Evolutionary conservation across 2,888 invertebrate species (phyloP).

Genomic region (Villa cingulata): DNA sequence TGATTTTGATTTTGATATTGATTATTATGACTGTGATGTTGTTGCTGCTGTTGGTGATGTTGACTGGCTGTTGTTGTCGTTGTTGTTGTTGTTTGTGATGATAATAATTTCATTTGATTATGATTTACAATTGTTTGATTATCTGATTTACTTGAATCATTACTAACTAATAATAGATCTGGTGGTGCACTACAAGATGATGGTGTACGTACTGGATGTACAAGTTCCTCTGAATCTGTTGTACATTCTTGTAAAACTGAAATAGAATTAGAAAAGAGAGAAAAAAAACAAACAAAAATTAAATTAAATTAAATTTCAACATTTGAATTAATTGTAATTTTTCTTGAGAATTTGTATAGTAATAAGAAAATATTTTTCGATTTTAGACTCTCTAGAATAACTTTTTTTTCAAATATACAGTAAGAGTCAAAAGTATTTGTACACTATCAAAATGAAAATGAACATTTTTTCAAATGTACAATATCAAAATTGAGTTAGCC

Average conservation of each 20-base stretch:
- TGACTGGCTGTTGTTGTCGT: constrained; percentile 12
- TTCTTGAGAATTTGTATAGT: no score
- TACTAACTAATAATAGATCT: constrained; percentile 45
- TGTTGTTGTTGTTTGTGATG: constrained; percentile 16
- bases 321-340: no score
- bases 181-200: constrained; percentile 51
- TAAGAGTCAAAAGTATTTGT: no score
- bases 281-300: no score
- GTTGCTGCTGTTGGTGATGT: constrained; percentile 8
- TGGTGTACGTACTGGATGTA: constrained; percentile 44
- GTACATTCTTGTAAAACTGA: constrained; percentile 50
- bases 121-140: neutral
- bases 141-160: constrained; percentile 23
- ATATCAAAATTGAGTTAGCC: no score
- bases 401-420: no score
- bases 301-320: no score
- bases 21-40: neutral
- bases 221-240: constrained; percentile 57
- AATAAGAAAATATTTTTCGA: no score
- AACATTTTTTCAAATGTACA: no score
- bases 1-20: neutral
- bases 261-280: constrained; percentile 22
- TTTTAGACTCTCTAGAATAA: no score
- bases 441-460: no score
- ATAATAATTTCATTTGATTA: constrained; percentile 15